Evolutionary conservation across 2,888 invertebrate genomes (phyloP), one percentile per base, ranked within the genome.

Genomic region (Mesoligia furuncula): DNA sequence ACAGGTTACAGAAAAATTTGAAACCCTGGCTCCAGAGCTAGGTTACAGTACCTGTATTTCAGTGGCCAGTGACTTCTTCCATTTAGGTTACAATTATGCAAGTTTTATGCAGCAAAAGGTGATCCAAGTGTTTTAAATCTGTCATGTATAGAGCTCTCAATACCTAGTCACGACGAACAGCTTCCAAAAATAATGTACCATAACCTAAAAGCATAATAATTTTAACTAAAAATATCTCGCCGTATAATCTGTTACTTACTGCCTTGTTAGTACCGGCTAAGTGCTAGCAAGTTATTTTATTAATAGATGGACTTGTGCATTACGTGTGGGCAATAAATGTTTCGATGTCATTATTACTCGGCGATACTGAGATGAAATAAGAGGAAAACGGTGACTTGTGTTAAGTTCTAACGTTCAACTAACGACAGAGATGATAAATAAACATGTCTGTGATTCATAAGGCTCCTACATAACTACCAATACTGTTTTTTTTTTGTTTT

Each of bases 171-270:
- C 15, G 27, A 48, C 17, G 39, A 75, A 71, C 13, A 73, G 20
- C 77, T 62, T 13, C 64, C 70, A 67, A n/a, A 73, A 78, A 80
- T 77, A 78, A 57, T 59, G 61, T 24, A 42, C 45, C 36, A 65
- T 73, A 64, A 73, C 73, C 54, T 82, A 75, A 85, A 86, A 86
- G 87, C 85, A 65, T 85, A 86, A 78, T 85, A 86, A 80, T 36
- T 85, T 85, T 8, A 31, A 61, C 77, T 75, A 73, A 87, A 84
- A 86, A 75, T 77, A 82, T 85, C 39, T 13, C 61, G 2, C n/a
- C 57, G 9, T 85, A 75, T 74, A 84, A 79, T 79, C 72, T 76
- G 68, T 77, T 65, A 73, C 31, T 64, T 81, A 81, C 45, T 64
- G 65, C 65, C 71, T 57, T 61, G 66, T 73, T 69, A 57, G 42